Percentiles rank a stretch among this genome's conserved stretches.
phyloP scores from a whole-genome alignment of 92 coral and sea anemone genomes.

The Isaurus tuberculatus region DNA sequence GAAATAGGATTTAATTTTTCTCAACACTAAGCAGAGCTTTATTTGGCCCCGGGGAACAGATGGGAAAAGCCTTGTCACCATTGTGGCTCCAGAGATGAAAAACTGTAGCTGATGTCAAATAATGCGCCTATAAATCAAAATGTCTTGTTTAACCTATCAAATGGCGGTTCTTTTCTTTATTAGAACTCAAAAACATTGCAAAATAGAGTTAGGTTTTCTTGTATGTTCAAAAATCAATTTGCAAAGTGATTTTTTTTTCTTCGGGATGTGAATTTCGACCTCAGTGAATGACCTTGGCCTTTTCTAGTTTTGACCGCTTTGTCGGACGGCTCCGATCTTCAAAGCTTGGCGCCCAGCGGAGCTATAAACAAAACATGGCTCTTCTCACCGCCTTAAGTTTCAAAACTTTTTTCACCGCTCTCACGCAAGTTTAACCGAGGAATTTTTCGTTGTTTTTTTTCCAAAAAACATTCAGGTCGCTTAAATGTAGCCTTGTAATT shows the following conservation, averaged over 20 bases:
- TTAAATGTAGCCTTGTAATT: background rate
- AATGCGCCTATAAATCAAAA: background rate
- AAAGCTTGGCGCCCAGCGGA: constrained; percentile 46
- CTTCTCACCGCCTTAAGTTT: constrained; percentile 41
- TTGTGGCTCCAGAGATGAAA: background rate
- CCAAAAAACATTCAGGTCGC: background rate
- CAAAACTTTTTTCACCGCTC: constrained; percentile 42
- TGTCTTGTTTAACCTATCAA: background rate
- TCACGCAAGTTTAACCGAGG: constrained; percentile 35
- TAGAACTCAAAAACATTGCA: background rate
- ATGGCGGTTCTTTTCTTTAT: background rate
- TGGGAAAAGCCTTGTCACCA: background rate
- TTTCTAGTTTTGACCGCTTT: background rate
- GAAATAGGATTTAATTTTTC: constrained; percentile 32
- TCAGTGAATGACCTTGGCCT: constrained; percentile 35
- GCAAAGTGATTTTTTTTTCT: constrained; percentile 3
- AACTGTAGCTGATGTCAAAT: background rate
- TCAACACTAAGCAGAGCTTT: background rate
- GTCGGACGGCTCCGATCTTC: constrained; percentile 37
- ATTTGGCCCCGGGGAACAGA: background rate
- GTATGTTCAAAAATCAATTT: background rate
- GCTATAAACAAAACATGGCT: constrained; percentile 27
- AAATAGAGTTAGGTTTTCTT: background rate
- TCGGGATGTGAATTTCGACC: constrained; percentile 14
- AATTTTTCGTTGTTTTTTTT: background rate